Evolutionary conservation across 2,113 vertebrate genomes (phyloP).

Genomic region (Lamprotornis superbus): DNA sequence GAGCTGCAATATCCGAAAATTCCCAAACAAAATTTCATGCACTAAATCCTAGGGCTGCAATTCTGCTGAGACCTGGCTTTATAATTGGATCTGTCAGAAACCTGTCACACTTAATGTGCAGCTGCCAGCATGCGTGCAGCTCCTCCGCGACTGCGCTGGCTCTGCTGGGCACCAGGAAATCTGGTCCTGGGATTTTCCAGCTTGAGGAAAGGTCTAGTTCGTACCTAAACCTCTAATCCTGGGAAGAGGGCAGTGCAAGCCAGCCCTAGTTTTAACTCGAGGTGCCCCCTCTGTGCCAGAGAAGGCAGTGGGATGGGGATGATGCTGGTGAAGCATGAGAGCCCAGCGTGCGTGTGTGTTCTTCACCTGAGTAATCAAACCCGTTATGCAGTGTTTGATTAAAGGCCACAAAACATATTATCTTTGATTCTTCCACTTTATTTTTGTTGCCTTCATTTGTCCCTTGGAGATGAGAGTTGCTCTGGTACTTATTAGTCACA

Average conservation of each 20-base stretch:
- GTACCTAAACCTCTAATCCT: background rate
- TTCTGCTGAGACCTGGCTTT: slow-evolving; percentile 57
- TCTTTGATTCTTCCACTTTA: slow-evolving; percentile 10
- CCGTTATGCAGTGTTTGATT: slow-evolving; percentile 4
- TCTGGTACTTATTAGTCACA: slow-evolving; percentile 41
- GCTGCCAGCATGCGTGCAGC: background rate
- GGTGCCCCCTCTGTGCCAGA: background rate
- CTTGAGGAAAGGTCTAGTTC: background rate
- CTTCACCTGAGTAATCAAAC: slow-evolving; percentile 13
- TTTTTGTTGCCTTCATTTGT: slow-evolving; percentile 51
- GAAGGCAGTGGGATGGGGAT: fast-evolving
- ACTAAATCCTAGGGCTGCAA: background rate
- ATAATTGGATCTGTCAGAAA: slow-evolving; percentile 72
- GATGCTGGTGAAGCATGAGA: fast-evolving
- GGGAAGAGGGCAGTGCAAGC: fast-evolving
- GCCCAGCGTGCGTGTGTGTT: background rate
- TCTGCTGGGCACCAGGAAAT: background rate
- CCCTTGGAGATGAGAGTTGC: slow-evolving; percentile 37
- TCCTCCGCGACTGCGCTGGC: background rate
- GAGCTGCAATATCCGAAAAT: background rate
- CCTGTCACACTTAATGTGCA: slow-evolving; percentile 53
- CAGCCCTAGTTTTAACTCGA: background rate
- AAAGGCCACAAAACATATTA: slow-evolving; percentile 1
- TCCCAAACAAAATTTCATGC: slow-evolving; percentile 29
- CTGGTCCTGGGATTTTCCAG: background rate